phyloP scores from a whole-genome alignment of 2,888 invertebrate species.

The Pycnomerus fuliginosus region DNA sequence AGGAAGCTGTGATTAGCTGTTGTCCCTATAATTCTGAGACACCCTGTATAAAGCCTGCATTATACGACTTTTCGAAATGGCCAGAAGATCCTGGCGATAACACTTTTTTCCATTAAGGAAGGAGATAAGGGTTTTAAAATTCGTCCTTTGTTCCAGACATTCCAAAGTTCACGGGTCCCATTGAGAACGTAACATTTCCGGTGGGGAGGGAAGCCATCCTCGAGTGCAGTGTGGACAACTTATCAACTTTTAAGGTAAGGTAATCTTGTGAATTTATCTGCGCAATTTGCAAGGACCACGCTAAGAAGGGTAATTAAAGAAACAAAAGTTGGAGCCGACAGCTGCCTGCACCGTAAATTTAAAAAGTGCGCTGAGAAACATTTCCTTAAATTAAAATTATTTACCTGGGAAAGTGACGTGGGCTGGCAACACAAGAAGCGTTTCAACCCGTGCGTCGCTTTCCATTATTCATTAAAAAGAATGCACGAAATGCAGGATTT shows the following conservation, averaged over 20 bases:
- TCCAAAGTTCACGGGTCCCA: slow-evolving; percentile 80
- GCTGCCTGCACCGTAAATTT: slow-evolving; percentile 39
- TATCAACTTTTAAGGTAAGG: slow-evolving; percentile 77
- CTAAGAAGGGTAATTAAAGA: slow-evolving; percentile 30
- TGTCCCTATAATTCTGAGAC: no score
- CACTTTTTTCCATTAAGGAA: no score
- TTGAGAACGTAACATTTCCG: slow-evolving; percentile 78
- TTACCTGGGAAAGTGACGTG: slow-evolving; percentile 38
- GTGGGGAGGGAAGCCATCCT: slow-evolving; percentile 80
- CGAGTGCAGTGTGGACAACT: slow-evolving; percentile 79
- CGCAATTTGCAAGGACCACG: slow-evolving; percentile 27
- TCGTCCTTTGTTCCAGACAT: slow-evolving; percentile 60
- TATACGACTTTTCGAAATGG: no score
- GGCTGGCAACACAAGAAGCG: slow-evolving; percentile 25
- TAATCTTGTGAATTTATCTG: slow-evolving; percentile 29
- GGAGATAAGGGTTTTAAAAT: no score
- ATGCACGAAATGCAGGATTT: slow-evolving; percentile 19
- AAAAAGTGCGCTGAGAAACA: slow-evolving; percentile 39
- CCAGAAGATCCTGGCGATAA: no score
- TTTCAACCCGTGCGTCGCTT: slow-evolving; percentile 30
- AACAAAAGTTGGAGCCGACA: slow-evolving; percentile 27
- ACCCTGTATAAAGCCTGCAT: no score
- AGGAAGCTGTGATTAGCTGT: no score
- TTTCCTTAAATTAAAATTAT: slow-evolving; percentile 46
- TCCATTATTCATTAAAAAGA: slow-evolving; percentile 38